Conservation (phyloP, 1,140 invertebrate species). For the Halictus rubicundus region DNA sequence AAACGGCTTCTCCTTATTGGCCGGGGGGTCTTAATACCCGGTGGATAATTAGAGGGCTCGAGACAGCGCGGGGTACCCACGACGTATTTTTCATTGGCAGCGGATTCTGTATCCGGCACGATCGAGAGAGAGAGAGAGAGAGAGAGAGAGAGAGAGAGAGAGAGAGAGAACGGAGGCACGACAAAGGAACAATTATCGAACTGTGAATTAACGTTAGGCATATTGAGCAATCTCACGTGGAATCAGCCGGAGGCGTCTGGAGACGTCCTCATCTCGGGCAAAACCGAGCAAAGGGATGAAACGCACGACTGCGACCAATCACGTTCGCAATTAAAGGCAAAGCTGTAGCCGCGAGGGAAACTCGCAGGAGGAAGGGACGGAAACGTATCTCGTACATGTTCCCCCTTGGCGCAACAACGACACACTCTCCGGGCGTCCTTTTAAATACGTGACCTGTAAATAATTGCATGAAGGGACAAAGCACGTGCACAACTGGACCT, state of each 20-base stretch:
- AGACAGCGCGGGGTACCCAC: neutral
- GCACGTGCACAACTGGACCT: constrained; percentile 57
- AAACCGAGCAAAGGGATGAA: constrained; percentile 52
- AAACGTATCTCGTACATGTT: constrained; percentile 61
- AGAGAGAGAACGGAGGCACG: neutral
- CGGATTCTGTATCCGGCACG: neutral
- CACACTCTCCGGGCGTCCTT: constrained; percentile 59
- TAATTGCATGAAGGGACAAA: constrained; percentile 69
- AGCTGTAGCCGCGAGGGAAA: constrained; percentile 61
- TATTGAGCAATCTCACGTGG: constrained; percentile 52
- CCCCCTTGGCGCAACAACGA: constrained; percentile 56
- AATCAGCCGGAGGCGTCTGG: constrained; percentile 49
- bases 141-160: too few relatives aligned
- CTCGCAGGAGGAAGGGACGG: constrained; percentile 54
- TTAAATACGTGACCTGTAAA: constrained; percentile 73
- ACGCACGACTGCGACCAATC: constrained; percentile 64
- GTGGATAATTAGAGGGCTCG: neutral
- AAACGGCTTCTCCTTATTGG: neutral
- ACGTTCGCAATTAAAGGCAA: constrained; percentile 70
- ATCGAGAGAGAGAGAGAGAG: too few relatives aligned
- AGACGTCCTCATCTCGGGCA: constrained; percentile 55
- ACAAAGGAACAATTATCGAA: constrained; percentile 50
- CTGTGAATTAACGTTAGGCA: constrained; percentile 46
- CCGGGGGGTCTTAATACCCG: neutral
- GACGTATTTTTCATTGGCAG: constrained; percentile 14